phyloP scores from a whole-genome alignment of 2,113 vertebrate genomes.

The Dipodomys spectabilis region DNA sequence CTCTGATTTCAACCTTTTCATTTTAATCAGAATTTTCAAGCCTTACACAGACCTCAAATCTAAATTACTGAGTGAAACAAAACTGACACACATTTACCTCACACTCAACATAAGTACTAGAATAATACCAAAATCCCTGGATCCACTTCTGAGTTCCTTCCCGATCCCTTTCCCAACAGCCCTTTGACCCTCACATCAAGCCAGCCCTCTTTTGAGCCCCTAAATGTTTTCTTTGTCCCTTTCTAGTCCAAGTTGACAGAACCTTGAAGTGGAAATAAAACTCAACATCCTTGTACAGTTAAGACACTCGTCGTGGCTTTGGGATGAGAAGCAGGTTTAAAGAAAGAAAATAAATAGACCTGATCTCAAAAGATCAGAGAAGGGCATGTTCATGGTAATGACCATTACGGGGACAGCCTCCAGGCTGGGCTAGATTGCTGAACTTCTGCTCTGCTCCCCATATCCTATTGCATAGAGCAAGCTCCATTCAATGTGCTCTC shows the following conservation, averaged over 20 bases:
- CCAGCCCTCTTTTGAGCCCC: neutral
- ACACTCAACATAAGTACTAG: neutral
- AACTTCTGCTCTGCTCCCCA: neutral
- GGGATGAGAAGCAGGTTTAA: neutral
- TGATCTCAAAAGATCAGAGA: neutral
- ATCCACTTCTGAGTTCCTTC: neutral
- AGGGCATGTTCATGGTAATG: neutral
- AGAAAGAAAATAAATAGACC: neutral
- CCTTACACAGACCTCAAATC: neutral
- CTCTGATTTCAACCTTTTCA: neutral
- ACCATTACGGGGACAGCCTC: neutral
- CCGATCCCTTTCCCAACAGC: neutral
- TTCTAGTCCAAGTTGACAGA: neutral
- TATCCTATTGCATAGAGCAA: accelerated
- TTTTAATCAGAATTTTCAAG: constrained; percentile 8
- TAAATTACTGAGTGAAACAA: neutral
- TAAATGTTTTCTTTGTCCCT: neutral
- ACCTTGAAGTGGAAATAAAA: constrained; percentile 7
- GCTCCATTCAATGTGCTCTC: neutral
- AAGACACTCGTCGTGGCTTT: neutral
- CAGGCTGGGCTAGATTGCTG: neutral
- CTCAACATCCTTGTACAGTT: neutral
- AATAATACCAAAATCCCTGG: neutral
- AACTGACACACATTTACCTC: neutral
- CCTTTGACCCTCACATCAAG: neutral